phyloP scores from a whole-genome alignment of 2,113 vertebrate genomes.

The Neomonachus schauinslandi region DNA sequence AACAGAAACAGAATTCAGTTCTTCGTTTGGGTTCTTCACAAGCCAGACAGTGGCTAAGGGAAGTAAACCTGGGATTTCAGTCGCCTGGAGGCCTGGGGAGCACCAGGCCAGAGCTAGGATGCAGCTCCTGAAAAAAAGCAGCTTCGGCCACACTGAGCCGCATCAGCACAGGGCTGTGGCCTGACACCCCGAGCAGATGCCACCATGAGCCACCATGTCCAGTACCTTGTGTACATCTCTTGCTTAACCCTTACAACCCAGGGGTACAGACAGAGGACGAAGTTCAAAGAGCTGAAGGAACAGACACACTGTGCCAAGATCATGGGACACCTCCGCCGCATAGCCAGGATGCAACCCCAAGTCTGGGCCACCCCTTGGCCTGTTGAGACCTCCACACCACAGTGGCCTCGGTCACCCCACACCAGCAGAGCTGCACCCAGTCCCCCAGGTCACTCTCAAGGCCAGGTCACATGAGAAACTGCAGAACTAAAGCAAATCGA shows the following conservation, averaged over 20 bases:
- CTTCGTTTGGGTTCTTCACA: background rate
- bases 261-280: background rate
- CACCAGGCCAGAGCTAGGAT: background rate
- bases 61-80: background rate
- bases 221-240: background rate
- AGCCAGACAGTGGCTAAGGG: too few relatives aligned
- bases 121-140: background rate
- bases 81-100: background rate
- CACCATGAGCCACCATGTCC: background rate
- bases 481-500: background rate
- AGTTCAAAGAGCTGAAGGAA: background rate
- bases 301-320: background rate
- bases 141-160: background rate
- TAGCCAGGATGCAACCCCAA: background rate
- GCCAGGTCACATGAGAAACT: background rate
- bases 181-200: accelerated
- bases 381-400: background rate
- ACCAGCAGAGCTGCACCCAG: background rate
- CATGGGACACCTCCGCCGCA: accelerated
- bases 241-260: background rate
- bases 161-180: background rate
- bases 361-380: too few relatives aligned
- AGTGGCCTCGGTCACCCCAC: background rate
- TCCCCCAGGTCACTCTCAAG: background rate
- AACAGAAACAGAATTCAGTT: background rate